Evolutionary conservation across 2,888 invertebrate genomes (phyloP).

Genomic region (Tetragonisca angustula): DNA sequence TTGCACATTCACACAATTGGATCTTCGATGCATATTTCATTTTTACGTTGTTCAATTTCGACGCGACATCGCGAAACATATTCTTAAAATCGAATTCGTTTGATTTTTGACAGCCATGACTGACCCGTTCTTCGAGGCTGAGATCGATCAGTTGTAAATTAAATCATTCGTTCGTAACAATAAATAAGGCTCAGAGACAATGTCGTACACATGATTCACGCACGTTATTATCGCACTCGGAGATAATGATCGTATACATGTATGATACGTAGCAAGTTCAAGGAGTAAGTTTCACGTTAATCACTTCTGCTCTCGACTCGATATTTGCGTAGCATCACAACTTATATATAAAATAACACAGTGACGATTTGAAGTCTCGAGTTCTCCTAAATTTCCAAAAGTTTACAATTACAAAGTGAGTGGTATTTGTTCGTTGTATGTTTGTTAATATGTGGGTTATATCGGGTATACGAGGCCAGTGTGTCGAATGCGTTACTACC

Average conservation of each 20-base stretch:
- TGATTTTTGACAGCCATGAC: not conserved
- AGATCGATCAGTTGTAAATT: conserved; percentile 2
- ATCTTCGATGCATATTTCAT: not conserved
- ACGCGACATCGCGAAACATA: not conserved
- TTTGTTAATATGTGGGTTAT: conserved; percentile 35
- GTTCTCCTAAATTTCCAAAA: not conserved
- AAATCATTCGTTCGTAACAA: not conserved
- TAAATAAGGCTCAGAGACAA: not conserved
- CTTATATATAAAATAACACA: conserved; percentile 13
- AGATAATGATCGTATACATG: not conserved
- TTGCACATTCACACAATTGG: conserved; percentile 28
- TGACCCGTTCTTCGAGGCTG: not conserved
- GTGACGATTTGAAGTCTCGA: conserved; percentile 4
- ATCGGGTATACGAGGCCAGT: conserved; percentile 52
- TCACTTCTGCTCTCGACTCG: conserved; percentile 18
- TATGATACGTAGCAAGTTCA: not conserved
- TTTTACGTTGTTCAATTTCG: not conserved
- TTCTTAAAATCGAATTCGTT: not conserved
- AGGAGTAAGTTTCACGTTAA: conserved; percentile 9
- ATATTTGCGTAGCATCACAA: conserved; percentile 26
- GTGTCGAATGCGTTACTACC: conserved; percentile 52
- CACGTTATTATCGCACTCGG: not conserved
- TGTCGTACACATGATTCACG: not conserved
- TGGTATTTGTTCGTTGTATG: conserved; percentile 23
- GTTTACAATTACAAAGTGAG: not conserved